Base-by-base conservation (phyloP, 2,113 vertebrate species). In the Heloderma charlesbogerti region DNA sequence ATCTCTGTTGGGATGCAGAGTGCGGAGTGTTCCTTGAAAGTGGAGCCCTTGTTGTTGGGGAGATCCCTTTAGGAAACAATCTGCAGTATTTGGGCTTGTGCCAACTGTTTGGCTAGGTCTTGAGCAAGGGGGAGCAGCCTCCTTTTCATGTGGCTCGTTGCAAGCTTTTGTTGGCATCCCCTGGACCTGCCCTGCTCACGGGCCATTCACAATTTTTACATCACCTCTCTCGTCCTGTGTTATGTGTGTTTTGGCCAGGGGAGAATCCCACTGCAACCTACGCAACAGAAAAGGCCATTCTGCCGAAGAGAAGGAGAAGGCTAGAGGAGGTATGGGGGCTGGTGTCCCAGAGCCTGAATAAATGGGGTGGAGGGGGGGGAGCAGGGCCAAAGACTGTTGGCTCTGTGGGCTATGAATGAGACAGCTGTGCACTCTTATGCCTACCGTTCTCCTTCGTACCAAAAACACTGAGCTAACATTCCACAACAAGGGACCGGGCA, bases 151-250 rank as follows among this genome's bases (percentile, higher is more conserved):
- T 96, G 94, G 94, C 94, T 29, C 0, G 88, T 92, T 0, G 2
- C 89, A 94, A 95, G 91, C 92, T 93, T 92, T 95, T 94, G 95
- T 90, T 96, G 91, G 96, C 95, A 96, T 95, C 95, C 92, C 86
- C 29, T 0, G n/a, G 90, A 91, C 89, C 91, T 95, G 94, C 93
- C 94, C 89, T 92, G 93, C 80, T 90, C 2, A 9, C 22, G 85
- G 0, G 7, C 94, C 95, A 95, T 95, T 95, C 92, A 94, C 94
- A 92, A 93, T 94, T 95, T 96, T 96, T 75, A 93, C 81, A n/a
- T 27, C 71, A 90, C 91, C 78, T 40, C 29, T 72, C 75, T 84
- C 72, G 29, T 51, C 31, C 79, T 90, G 69, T 69, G 92, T 88
- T 72, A 85, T 96, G 95, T 95, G 87, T 96, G 91, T 94, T 96